A percentile compares a stretch with the other conserved stretches of the same genome.
phyloP scores from a whole-genome alignment of 2,797 vertebrate species.

The Takifugu rubripes region DNA sequence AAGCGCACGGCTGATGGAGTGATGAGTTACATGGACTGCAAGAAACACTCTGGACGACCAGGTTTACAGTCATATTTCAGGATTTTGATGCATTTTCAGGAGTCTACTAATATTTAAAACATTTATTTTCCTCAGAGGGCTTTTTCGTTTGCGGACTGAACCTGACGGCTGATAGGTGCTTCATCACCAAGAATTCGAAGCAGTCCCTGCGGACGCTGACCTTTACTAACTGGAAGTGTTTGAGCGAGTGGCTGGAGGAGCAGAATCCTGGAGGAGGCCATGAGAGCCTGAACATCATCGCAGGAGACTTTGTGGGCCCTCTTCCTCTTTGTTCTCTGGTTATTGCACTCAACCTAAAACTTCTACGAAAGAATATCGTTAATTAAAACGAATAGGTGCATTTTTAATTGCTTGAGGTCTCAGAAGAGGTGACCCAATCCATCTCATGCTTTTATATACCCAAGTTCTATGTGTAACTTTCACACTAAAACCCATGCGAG shows the following conservation, averaged over 20 bases:
- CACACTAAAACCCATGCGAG: not conserved
- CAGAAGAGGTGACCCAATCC: not conserved
- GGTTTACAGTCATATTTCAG: conserved; percentile 62
- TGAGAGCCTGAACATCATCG: conserved; percentile 84
- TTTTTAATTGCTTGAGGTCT: not conserved
- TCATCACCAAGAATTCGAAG: conserved; percentile 71
- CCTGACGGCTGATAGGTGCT: conserved; percentile 79
- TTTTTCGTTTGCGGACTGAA: conserved; percentile 90
- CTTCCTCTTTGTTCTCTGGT: conserved; percentile 78
- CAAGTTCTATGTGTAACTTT: not conserved
- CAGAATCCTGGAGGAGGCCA: conserved; percentile 77
- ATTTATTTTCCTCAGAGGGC: conserved; percentile 49
- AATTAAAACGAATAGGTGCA: not conserved
- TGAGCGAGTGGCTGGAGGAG: conserved; percentile 79
- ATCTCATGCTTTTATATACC: not conserved
- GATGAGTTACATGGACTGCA: conserved; percentile 76
- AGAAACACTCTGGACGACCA: conserved; percentile 81
- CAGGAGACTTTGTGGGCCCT: conserved; percentile 85
- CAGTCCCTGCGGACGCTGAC: conserved; percentile 80
- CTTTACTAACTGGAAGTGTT: conserved; percentile 68
- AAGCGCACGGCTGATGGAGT: conserved; percentile 70
- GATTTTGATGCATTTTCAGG: not conserved
- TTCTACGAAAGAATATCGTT: conserved; percentile 34
- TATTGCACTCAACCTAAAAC: conserved; percentile 82
- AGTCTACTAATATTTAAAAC: not conserved